These are phyloP conservation scores for Eucera pruinosa DNA, from an alignment of 2,888 invertebrate species.

Conservation along the genomic window DNA sequence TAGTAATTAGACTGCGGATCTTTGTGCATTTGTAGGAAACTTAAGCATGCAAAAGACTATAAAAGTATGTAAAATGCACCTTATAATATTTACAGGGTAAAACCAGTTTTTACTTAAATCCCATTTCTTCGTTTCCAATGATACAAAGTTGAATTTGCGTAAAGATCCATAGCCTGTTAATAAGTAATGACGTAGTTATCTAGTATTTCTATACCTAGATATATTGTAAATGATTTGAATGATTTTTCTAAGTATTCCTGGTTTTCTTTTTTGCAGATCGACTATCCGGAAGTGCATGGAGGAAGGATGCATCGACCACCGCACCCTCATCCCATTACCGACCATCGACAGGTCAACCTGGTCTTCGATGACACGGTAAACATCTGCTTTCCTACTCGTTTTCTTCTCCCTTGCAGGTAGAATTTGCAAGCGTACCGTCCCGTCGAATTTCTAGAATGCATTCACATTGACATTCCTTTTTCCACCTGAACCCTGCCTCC, in stretches of 20 bases:
- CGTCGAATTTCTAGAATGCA: not conserved
- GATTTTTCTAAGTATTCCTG: slow-evolving; percentile 6
- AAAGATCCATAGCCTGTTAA: too few species aligned
- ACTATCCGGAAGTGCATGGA: slow-evolving; percentile 88
- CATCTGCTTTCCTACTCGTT: slow-evolving; percentile 43
- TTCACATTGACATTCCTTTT: slow-evolving; percentile 5
- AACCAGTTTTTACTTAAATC: too few species aligned
- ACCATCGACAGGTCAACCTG: slow-evolving; percentile 85
- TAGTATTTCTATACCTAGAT: too few species aligned
- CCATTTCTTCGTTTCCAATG: too few species aligned
- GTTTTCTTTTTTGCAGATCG: slow-evolving; percentile 86
- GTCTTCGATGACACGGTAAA: slow-evolving; percentile 85
- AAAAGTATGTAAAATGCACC: too few species aligned
- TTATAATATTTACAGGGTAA: too few species aligned
- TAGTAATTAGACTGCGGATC: too few species aligned
- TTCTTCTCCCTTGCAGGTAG: not conserved
- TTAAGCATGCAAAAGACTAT: too few species aligned
- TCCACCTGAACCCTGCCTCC: slow-evolving; percentile 2
- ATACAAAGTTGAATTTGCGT: too few species aligned
- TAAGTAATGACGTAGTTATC: too few species aligned
- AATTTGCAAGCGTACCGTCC: not conserved
- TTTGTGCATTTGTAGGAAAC: too few species aligned
- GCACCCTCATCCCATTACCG: slow-evolving; percentile 83
- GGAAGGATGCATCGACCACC: slow-evolving; percentile 84
- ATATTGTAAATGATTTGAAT: too few species aligned